These are phyloP conservation scores for Lysiphlebus fabarum DNA, from an alignment of 1,140 invertebrate genomes.

Conservation along the genomic window DNA sequence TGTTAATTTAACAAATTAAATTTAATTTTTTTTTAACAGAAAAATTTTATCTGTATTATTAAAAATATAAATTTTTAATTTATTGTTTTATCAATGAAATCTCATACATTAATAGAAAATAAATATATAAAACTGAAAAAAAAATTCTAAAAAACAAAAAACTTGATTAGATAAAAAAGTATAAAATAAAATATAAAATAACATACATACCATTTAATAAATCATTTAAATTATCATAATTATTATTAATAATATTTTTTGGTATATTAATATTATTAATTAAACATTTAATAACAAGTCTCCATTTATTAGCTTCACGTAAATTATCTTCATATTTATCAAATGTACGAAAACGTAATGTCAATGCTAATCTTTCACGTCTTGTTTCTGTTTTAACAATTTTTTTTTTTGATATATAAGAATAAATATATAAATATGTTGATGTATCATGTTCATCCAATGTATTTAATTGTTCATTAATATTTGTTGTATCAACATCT, in stretches of 20 bases:
- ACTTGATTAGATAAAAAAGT: too few relatives aligned
- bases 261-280: slow-evolving; percentile 59
- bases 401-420: slow-evolving; percentile 74
- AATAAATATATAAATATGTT: slow-evolving; percentile 83
- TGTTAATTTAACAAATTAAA: too few relatives aligned
- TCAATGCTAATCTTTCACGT: slow-evolving; percentile 74
- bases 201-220: slow-evolving; percentile 41
- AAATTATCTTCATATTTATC: slow-evolving; percentile 83
- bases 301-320: slow-evolving; percentile 78
- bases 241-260: slow-evolving; percentile 48
- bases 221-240: slow-evolving; percentile 44
- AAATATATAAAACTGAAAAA: too few relatives aligned
- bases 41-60: too few relatives aligned
- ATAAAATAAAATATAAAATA: background rate
- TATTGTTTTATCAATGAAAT: too few relatives aligned
- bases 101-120: too few relatives aligned
- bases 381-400: slow-evolving; percentile 63
- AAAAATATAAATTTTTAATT: too few relatives aligned
- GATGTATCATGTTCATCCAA: slow-evolving; percentile 70
- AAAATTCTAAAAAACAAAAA: too few relatives aligned
- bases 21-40: too few relatives aligned
- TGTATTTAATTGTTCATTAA: slow-evolving; percentile 33
- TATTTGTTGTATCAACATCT: slow-evolving; percentile 58
- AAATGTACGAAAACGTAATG: slow-evolving; percentile 73
- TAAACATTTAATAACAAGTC: slow-evolving; percentile 70